Evolutionary conservation across 2,888 invertebrate genomes (phyloP), one percentile per base, ranked within the genome.

Genomic region (Oscheius myriophilus): DNA sequence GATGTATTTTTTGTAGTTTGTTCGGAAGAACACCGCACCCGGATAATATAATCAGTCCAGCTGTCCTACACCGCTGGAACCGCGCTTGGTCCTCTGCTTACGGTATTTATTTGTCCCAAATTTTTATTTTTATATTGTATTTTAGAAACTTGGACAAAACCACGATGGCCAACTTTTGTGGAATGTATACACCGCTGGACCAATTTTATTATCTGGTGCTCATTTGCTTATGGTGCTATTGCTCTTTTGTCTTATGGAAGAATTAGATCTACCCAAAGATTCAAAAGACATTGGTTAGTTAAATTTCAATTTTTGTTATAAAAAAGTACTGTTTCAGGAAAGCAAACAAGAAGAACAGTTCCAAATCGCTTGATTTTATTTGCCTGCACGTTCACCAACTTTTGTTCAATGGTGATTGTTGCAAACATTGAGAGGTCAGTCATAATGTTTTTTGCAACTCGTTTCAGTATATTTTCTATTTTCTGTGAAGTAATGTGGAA

Each of bases 401-500:
- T 59, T 33, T 16, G 45, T 4, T 23, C 33, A 23, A 41, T 42
- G 59, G 46, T 59, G 14, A 59, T 59, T 11, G 59, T 18, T 4
- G 59, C 59, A 21, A 59, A 59, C 25, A 33, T 59, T 14, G 59
- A 59, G 26, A 59, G 59, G 59, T 59, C 16, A 1, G 18, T 11
- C 14, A 18, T 51, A 21, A 21, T 52, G 1, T 52, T 9, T 26
- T 46, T 1, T 11, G 16, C 11, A 43, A n/a, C n/a, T 58, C 41
- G 21, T 43, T 59, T 16, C 59, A 59, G 59, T 46, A 59, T 43
- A 6, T 33, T 59, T 7, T 59, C 59, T 9, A 46, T 46, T 11
- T 59, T 46, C 16, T 42, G 46, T 16, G 59, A 59, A 9, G 23
- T 59, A 1, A 59, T 59, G 59, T 59, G 59, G 59, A n/a, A 43